Evolutionary conservation across 2,888 invertebrate genomes (phyloP).

Genomic region (Stramonita haemastoma): DNA sequence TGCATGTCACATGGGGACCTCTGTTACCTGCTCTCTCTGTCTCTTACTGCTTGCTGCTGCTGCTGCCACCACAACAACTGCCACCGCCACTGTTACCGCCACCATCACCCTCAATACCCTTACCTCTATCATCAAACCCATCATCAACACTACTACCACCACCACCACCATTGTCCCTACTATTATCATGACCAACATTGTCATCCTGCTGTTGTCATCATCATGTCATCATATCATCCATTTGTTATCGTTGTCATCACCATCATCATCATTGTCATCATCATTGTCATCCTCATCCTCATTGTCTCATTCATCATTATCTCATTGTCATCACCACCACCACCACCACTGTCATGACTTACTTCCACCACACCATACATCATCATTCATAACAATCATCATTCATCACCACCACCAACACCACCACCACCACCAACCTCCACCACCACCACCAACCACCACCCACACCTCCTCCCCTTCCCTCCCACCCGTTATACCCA

Average conservation of each 20-base stretch:
- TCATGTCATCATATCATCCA: no score
- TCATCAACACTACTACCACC: neutral
- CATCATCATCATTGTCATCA: no score
- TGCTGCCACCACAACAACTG: slow-evolving; percentile 13
- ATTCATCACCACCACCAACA: neutral
- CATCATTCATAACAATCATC: slow-evolving; percentile 19
- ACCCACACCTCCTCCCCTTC: no score
- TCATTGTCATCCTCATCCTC: no score
- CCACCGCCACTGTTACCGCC: slow-evolving; percentile 52
- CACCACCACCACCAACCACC: no score
- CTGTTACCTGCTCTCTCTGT: neutral
- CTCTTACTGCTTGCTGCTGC: neutral
- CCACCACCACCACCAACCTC: no score
- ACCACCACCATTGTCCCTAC: no score
- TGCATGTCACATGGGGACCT: neutral
- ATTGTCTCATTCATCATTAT: neutral
- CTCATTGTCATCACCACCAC: neutral
- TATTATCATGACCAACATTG: no score
- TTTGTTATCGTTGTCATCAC: neutral
- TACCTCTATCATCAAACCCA: neutral
- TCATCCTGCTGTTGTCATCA: neutral
- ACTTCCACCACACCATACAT: slow-evolving; percentile 54
- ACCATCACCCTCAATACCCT: slow-evolving; percentile 23
- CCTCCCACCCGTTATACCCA: neutral
- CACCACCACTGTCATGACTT: neutral